phyloP scores from a whole-genome alignment of 2,113 vertebrate genomes.

The Patagioenas fasciata region DNA sequence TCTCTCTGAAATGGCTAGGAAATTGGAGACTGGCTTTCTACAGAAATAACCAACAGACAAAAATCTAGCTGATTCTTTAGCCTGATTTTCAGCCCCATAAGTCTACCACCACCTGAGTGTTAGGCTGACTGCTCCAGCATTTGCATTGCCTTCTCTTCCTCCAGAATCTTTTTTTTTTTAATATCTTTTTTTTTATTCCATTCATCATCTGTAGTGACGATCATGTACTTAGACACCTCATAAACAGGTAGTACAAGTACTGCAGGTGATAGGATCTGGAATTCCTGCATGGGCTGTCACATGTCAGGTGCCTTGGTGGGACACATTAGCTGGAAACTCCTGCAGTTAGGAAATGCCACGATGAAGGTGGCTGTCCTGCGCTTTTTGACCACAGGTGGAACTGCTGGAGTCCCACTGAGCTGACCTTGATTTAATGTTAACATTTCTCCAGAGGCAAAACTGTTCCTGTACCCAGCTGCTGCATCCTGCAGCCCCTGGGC shows the following conservation, averaged over 20 bases:
- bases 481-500: not conserved
- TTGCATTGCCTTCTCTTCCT: not conserved
- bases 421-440: not conserved
- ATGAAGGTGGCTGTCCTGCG: not conserved
- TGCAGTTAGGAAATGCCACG: not conserved
- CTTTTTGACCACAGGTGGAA: not conserved
- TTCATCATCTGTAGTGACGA: not conserved
- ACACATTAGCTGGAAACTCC: not conserved
- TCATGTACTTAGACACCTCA: not conserved
- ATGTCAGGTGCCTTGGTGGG: rapidly evolving
- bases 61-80: not conserved
- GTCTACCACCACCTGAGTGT: not conserved
- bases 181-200: not conserved
- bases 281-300: not conserved
- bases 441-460: not conserved
- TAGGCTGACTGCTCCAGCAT: not conserved
- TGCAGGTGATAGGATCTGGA: not conserved
- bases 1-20: not conserved
- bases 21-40: not conserved
- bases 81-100: not conserved
- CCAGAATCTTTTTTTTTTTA: not conserved
- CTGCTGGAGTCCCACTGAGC: not conserved
- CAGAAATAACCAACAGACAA: not conserved
- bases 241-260: not conserved
- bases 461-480: not conserved